A percentile compares a stretch with the other conserved stretches of the same genome.
Evolutionary conservation across 1,140 invertebrate genomes (phyloP).

Genomic region (Glomeris maerens): DNA sequence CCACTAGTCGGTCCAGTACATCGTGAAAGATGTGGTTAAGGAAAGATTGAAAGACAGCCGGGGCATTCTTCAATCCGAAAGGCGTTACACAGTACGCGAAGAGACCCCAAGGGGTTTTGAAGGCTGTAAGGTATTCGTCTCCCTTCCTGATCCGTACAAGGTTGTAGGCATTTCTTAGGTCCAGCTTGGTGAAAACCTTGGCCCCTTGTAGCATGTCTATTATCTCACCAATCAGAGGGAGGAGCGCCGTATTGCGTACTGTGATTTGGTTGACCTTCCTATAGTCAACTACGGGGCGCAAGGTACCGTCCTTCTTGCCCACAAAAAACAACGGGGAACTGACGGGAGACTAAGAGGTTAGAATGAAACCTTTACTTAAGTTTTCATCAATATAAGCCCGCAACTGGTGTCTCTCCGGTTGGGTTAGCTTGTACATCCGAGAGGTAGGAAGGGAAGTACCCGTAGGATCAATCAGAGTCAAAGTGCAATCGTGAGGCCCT

Average conservation of each 20-base stretch:
- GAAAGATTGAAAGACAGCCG: not conserved
- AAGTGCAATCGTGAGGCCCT: too few species aligned
- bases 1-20: not conserved
- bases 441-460: too few species aligned
- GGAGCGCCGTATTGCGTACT: conserved; percentile 12
- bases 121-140: not conserved
- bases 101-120: not conserved
- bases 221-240: not conserved
- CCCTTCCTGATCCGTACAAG: not conserved
- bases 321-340: too few species aligned
- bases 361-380: too few species aligned
- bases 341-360: too few species aligned
- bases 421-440: too few species aligned
- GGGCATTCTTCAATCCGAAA: not conserved
- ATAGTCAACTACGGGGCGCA: not conserved
- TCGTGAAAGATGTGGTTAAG: not conserved
- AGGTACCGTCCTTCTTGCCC: too few species aligned
- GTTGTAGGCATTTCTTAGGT: not conserved
- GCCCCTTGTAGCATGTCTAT: not conserved
- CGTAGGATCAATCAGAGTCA: too few species aligned
- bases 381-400: too few species aligned
- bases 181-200: not conserved
- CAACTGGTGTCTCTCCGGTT: too few species aligned
- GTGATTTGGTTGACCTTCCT: conserved; percentile 11
- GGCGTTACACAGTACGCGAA: not conserved